Percentiles rank a stretch among this genome's conserved stretches.
phyloP scores from a whole-genome alignment of 2,113 vertebrate genomes.

The Campylorhamphus procurvoides region DNA sequence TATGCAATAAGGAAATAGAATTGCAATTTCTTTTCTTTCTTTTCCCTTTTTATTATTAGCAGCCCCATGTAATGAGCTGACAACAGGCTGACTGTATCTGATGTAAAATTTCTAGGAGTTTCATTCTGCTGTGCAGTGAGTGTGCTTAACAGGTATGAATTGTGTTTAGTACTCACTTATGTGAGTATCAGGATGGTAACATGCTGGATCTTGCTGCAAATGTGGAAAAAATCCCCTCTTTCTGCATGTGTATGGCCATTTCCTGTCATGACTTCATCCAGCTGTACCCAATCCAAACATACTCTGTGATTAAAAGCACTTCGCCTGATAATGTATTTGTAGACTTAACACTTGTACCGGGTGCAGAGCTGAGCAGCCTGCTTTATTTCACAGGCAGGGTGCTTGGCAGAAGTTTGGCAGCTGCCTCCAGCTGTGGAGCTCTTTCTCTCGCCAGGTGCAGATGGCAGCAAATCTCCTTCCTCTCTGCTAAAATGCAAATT shows the following conservation, averaged over 20 bases:
- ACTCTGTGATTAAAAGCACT: not conserved
- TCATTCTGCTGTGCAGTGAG: not conserved
- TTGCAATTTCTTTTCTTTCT: not conserved
- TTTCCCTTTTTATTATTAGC: not conserved
- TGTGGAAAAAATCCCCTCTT: not conserved
- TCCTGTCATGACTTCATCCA: not conserved
- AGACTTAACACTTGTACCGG: not conserved
- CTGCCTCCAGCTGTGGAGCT: constrained; percentile 45
- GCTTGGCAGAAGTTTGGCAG: constrained; percentile 10
- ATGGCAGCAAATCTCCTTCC: constrained; percentile 61
- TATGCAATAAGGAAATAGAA: not conserved
- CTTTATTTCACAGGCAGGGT: not conserved
- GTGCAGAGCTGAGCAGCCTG: not conserved
- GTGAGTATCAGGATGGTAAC: not conserved
- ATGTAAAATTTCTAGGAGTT: not conserved
- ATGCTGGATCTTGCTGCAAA: not conserved
- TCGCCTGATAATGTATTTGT: not conserved
- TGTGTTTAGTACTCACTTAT: not conserved
- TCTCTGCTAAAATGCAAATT: not conserved
- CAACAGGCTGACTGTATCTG: not conserved
- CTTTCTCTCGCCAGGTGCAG: constrained; percentile 57
- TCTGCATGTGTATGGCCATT: not conserved
- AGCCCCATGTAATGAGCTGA: not conserved
- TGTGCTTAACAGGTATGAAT: not conserved
- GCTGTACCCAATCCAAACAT: not conserved